Conservation (phyloP, 2,113 vertebrate species). For the Pachycephala philippinensis region DNA sequence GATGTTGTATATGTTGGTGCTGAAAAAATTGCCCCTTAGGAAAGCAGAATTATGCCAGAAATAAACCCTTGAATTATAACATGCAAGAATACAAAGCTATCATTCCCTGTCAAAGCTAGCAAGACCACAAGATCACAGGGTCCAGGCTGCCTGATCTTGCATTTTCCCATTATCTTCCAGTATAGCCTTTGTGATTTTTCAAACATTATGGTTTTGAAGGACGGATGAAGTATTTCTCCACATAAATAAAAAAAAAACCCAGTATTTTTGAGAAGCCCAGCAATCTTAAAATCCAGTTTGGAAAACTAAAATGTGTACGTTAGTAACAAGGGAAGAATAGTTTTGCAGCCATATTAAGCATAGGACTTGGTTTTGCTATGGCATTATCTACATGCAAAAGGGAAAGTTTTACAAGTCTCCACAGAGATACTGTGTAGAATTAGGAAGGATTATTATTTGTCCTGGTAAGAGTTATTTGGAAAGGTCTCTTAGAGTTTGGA, state of each 20-base stretch:
- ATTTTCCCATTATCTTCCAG: neutral
- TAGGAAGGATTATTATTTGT: neutral
- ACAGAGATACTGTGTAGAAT: neutral
- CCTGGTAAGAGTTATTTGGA: neutral
- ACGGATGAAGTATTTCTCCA: neutral
- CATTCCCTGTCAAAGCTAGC: neutral
- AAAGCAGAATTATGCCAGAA: neutral
- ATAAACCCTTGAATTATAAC: neutral
- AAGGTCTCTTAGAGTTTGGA: neutral
- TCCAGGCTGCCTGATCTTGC: neutral
- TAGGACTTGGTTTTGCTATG: neutral
- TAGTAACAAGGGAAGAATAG: neutral
- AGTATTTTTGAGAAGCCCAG: neutral
- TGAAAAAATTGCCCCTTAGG: neutral
- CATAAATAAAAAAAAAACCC: neutral
- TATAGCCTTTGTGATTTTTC: neutral
- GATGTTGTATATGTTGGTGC: rapidly evolving
- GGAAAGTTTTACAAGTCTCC: neutral
- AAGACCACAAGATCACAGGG: neutral
- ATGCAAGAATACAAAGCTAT: neutral
- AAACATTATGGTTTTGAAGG: neutral
- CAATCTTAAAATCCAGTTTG: neutral
- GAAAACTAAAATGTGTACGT: neutral
- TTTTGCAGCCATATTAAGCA: neutral
- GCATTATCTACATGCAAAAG: neutral